Evolutionary conservation across 2,888 invertebrate genomes (phyloP).

Genomic region (Steromphala cineraria): DNA sequence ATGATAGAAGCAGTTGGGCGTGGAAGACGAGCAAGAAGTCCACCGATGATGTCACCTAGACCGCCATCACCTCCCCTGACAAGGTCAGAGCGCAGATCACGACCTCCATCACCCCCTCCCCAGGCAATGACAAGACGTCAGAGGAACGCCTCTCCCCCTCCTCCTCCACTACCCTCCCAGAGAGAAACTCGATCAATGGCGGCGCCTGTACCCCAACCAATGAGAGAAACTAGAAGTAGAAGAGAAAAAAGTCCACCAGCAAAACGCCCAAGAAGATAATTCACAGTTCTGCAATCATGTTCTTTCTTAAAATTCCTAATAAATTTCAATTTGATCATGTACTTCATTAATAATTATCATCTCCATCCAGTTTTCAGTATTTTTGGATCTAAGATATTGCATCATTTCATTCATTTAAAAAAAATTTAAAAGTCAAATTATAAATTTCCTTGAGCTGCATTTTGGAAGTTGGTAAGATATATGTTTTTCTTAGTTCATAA

Average conservation of each 20-base stretch:
- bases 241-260: slow-evolving; percentile 31
- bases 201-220: slow-evolving; percentile 23
- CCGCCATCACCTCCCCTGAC: not conserved
- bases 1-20: not conserved
- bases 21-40: not conserved
- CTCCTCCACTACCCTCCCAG: slow-evolving; percentile 31
- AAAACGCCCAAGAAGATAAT: slow-evolving; percentile 29
- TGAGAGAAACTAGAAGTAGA: slow-evolving; percentile 26
- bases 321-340: too few species aligned
- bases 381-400: too few species aligned
- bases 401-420: too few species aligned
- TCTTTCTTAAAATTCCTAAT: not conserved
- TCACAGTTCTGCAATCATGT: not conserved
- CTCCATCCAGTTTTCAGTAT: too few species aligned
- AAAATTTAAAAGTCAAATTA: too few species aligned
- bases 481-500: too few species aligned
- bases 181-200: slow-evolving; percentile 32
- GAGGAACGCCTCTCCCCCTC: slow-evolving; percentile 30
- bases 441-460: too few species aligned
- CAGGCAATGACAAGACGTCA: slow-evolving; percentile 5
- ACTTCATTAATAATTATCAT: too few species aligned
- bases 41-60: not conserved
- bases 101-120: slow-evolving; percentile 23
- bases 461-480: too few species aligned
- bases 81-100: not conserved